Evolutionary conservation across 2,797 vertebrate species (phyloP).

Genomic region (Sebastes flavidus): DNA sequence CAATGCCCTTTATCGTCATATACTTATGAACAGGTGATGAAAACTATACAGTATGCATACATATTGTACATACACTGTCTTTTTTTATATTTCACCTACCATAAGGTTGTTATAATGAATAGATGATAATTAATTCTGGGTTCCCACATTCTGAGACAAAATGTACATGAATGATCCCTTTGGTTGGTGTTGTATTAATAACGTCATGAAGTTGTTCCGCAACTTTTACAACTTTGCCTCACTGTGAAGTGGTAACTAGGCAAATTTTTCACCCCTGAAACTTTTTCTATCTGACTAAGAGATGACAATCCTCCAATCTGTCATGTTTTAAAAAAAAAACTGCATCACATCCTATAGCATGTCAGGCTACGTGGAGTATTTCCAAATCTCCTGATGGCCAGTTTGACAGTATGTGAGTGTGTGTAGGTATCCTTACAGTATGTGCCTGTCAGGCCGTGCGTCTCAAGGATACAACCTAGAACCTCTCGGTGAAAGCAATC

Average conservation of each 20-base stretch:
- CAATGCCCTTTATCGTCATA: constrained; percentile 15
- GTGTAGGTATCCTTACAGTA: constrained; percentile 44
- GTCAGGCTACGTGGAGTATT: constrained; percentile 20
- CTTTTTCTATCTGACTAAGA: constrained; percentile 18
- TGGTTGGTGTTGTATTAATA: not conserved
- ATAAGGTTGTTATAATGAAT: not conserved
- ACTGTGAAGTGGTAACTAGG: not conserved
- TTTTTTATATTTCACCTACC: not conserved
- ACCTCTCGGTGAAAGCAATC: constrained; percentile 60
- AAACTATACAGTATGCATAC: not conserved
- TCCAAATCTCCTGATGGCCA: constrained; percentile 48
- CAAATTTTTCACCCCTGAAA: not conserved
- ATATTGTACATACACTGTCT: not conserved
- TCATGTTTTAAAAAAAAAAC: not conserved
- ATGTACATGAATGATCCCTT: not conserved
- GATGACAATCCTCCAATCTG: constrained; percentile 28
- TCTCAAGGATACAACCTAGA: constrained; percentile 49
- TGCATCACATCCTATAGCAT: constrained; percentile 1
- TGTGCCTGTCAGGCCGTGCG: constrained; percentile 52
- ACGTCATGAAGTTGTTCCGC: not conserved
- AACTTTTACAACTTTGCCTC: not conserved
- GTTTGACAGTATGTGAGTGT: constrained; percentile 47
- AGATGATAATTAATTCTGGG: not conserved
- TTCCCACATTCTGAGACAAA: not conserved
- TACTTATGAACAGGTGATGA: not conserved